phyloP scores from a whole-genome alignment of 2,797 vertebrate genomes.

The Pangasius macronema region DNA sequence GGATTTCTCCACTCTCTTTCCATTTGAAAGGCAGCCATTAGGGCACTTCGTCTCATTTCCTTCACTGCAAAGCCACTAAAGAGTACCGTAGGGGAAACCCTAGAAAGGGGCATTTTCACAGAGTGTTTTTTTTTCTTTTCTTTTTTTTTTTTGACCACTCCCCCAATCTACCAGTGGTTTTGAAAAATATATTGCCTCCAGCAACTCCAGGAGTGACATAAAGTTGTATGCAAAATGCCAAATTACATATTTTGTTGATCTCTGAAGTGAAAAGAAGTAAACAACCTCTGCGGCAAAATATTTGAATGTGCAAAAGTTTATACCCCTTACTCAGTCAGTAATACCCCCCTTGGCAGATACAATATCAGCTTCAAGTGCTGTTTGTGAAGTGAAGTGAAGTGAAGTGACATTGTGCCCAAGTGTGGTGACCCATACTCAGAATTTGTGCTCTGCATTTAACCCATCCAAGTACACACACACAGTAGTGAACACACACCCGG shows the following conservation, averaged over 20 bases:
- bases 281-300: too few species aligned
- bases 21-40: not conserved
- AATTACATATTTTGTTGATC: not conserved
- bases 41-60: not conserved
- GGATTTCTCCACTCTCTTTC: not conserved
- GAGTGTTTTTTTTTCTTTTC: not conserved
- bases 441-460: too few species aligned
- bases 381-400: too few species aligned
- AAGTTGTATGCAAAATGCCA: not conserved
- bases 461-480: too few species aligned
- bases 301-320: too few species aligned
- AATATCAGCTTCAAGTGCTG: not conserved
- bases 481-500: too few species aligned
- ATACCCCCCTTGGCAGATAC: not conserved
- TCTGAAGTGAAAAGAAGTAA: too few species aligned
- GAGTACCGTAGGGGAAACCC: not conserved
- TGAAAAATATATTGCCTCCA: not conserved
- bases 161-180: not conserved
- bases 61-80: not conserved
- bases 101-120: too few species aligned
- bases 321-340: too few species aligned
- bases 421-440: too few species aligned
- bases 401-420: too few species aligned
- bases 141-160: not conserved
- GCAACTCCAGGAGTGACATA: too few species aligned